These are phyloP conservation scores for Callopanchax toddi DNA, from an alignment of 2,113 vertebrate genomes.

Conservation along the genomic window DNA sequence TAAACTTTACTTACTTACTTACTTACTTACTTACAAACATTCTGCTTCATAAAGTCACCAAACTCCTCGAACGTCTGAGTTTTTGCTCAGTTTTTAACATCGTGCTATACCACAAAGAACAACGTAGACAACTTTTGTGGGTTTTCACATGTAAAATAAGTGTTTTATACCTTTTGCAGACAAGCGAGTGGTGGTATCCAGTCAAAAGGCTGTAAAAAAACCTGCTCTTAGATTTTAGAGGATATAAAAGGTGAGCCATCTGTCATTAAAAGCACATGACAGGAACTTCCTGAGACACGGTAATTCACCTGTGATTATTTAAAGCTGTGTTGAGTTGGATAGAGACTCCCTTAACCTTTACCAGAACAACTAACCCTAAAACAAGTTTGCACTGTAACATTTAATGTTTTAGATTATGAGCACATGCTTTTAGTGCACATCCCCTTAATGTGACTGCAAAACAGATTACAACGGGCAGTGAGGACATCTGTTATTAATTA, in stretches of 20 bases:
- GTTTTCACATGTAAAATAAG: background rate
- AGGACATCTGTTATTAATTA: constrained; percentile 75
- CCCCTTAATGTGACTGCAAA: constrained; percentile 2
- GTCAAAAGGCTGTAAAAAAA: background rate
- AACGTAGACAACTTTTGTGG: no score
- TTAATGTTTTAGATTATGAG: constrained; percentile 1
- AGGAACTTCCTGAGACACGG: constrained; percentile 13
- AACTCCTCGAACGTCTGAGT: no score
- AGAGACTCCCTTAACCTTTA: background rate
- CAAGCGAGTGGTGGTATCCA: background rate
- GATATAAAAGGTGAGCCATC: background rate
- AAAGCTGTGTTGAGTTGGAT: background rate
- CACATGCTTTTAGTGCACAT: constrained; percentile 1
- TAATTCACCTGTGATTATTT: background rate
- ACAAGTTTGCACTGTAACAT: background rate
- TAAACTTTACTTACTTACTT: no score
- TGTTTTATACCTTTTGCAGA: background rate
- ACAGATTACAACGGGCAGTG: constrained; percentile 17
- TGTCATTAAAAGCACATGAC: background rate
- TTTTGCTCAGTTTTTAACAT: no score
- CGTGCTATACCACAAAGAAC: no score
- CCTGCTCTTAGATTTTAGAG: background rate
- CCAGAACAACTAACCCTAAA: background rate
- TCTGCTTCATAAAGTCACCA: no score
- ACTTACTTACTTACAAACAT: no score